A percentile compares a stretch with the other conserved stretches of the same genome.
These are phyloP conservation scores for Syngnathus floridae DNA, from an alignment of 2,113 vertebrate genomes.

Conservation along the genomic window DNA sequence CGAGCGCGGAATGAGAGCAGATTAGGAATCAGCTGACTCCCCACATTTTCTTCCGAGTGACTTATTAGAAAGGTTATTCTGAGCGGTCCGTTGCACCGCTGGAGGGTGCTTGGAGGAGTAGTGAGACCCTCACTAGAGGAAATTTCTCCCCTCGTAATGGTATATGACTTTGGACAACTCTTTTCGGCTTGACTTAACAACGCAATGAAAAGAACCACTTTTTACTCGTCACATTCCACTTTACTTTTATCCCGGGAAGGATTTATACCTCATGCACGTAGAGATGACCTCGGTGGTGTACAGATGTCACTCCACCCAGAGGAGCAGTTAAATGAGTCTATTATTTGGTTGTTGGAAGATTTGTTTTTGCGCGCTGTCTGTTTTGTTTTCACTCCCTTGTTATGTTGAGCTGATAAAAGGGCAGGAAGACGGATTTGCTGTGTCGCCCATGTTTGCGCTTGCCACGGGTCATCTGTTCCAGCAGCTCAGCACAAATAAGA, in stretches of 20 bases:
- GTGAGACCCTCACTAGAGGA: constrained; percentile 47
- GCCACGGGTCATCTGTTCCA: constrained; percentile 18
- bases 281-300: neutral
- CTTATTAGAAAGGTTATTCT: constrained; percentile 63
- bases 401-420: constrained; percentile 35
- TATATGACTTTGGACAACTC: constrained; percentile 47
- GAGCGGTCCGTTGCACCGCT: constrained; percentile 46
- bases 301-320: constrained; percentile 11
- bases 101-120: constrained; percentile 33
- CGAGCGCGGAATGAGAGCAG: constrained; percentile 53
- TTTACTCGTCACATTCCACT: constrained; percentile 16
- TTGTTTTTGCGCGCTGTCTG: constrained; percentile 15
- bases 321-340: neutral
- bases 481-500: constrained; percentile 28
- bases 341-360: constrained; percentile 18
- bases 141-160: constrained; percentile 30
- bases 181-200: constrained; percentile 33
- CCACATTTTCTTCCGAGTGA: constrained; percentile 68
- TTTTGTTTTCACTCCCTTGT: constrained; percentile 15
- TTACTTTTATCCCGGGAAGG: constrained; percentile 1
- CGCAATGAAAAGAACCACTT: constrained; percentile 23
- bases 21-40: constrained; percentile 72
- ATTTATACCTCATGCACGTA: constrained; percentile 1
- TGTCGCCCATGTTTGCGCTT: constrained; percentile 23
- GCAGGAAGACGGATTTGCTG: constrained; percentile 22